Evolutionary conservation across 2,888 invertebrate genomes (phyloP), one percentile per base, ranked within the genome.

Genomic region (Apocheima hispidaria): DNA sequence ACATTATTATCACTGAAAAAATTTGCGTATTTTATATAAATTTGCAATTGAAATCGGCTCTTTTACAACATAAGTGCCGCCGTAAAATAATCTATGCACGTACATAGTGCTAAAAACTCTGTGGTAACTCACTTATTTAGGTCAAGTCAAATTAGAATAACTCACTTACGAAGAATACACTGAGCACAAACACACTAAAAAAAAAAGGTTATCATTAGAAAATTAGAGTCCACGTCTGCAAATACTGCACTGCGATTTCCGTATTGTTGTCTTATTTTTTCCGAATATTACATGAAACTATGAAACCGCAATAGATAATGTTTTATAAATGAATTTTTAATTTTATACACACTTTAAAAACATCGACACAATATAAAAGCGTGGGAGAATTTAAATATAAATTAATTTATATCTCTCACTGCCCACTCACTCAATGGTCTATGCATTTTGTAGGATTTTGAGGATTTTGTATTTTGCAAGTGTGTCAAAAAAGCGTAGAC

Each of bases 141-240:
- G 30, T 30, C 46, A 46, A 6, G 12, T 6, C n/a, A 30, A 30
- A 30, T 12, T 14, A 12, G 18, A 23, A 14, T 26, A 44, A 46
- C 30, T 33, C 33, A 46, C 30, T 26, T 26, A 16, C 7, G 14
- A 28, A 16, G 28, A 28, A 20, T 46, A 30, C 30, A n/a, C 30
- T n/a, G 16, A 30, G 20, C 16, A 2, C 10, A 9, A 44, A 16
- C 46, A 20, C 30, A 30, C 10, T 28, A 4, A 7, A 30, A 20
- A 20, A 20, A 20, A 12, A 30, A 18, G 30, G n/a, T 18, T 46
- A 46, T 30, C 46, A 46, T 6, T n/a, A 33, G 4, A 30, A 12
- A 30, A 30, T 43, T n/a, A 9, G 4, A 26, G 23, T 61, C 62
- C 64, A 67, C 64, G 54, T 62, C 60, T 38, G 43, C 64, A 63